phyloP scores from a whole-genome alignment of 2,888 invertebrate genomes.

The Merodon equestris region DNA sequence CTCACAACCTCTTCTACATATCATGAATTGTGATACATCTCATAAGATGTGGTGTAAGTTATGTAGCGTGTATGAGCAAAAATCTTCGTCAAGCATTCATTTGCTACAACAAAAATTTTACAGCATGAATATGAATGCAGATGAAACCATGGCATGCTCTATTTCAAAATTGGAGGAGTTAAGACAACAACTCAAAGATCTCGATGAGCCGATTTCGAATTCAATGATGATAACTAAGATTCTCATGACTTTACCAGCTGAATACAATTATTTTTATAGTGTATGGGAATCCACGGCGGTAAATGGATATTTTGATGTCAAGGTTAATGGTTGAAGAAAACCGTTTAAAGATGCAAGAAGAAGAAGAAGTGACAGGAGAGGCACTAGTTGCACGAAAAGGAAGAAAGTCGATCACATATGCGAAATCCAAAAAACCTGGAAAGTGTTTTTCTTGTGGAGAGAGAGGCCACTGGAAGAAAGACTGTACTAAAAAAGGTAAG shows the following conservation, averaged over 20 bases:
- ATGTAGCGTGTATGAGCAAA: slow-evolving; percentile 71
- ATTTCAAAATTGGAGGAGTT: slow-evolving; percentile 53
- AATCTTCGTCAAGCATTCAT: slow-evolving; percentile 72
- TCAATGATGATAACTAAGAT: slow-evolving; percentile 70
- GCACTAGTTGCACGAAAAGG: not conserved
- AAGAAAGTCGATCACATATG: slow-evolving; percentile 1
- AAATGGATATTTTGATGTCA: slow-evolving; percentile 14
- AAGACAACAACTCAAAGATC: slow-evolving; percentile 48
- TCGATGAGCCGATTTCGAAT: slow-evolving; percentile 55
- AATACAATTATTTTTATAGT: slow-evolving; percentile 73
- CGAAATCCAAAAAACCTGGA: slow-evolving; percentile 16
- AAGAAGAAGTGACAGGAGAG: slow-evolving; percentile 5
- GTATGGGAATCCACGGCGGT: slow-evolving; percentile 70
- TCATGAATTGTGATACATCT: slow-evolving; percentile 54
- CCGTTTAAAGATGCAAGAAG: slow-evolving; percentile 15
- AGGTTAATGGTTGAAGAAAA: slow-evolving; percentile 28
- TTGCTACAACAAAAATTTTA: slow-evolving; percentile 72
- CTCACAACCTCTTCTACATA: slow-evolving; percentile 49
- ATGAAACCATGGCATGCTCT: slow-evolving; percentile 53
- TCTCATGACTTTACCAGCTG: slow-evolving; percentile 64
- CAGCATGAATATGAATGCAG: slow-evolving; percentile 41
- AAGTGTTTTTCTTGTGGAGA: slow-evolving; percentile 20
- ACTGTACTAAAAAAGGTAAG: no score
- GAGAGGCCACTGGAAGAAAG: slow-evolving; percentile 18
- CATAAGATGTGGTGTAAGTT: slow-evolving; percentile 58